These are phyloP conservation scores for Balanococcus diminutus DNA, from an alignment of 2,888 invertebrate species.

Conservation along the genomic window DNA sequence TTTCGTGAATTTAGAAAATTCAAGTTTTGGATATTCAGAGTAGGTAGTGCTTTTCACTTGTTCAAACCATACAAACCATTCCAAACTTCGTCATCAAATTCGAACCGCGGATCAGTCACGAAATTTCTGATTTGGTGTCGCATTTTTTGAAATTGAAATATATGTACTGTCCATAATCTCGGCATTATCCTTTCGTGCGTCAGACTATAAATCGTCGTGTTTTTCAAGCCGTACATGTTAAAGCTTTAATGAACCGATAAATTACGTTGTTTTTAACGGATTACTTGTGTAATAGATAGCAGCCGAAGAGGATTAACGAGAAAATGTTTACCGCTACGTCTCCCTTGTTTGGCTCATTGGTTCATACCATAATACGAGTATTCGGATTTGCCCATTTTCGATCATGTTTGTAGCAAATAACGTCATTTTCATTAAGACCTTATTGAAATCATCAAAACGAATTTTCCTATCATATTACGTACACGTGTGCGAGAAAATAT, in stretches of 20 bases:
- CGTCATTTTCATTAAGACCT: constrained; percentile 30
- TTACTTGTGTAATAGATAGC: constrained; percentile 12
- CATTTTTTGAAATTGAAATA: not conserved
- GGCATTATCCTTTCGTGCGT: constrained; percentile 8
- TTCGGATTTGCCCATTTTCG: not conserved
- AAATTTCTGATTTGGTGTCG: not conserved
- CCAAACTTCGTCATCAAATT: no score
- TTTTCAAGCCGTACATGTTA: not conserved
- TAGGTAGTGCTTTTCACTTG: no score
- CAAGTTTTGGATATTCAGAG: no score
- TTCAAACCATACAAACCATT: no score
- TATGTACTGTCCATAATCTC: not conserved
- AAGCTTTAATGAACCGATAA: constrained; percentile 12
- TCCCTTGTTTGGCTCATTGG: not conserved
- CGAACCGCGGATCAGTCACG: no score
- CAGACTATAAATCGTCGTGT: not conserved
- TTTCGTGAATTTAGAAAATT: no score
- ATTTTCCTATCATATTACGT: not conserved
- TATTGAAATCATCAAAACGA: not conserved
- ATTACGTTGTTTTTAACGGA: constrained; percentile 32
- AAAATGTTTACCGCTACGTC: not conserved
- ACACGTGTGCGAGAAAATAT: not conserved
- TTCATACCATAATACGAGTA: no score
- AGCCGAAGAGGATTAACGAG: not conserved
- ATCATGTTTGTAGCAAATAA: not conserved